Base-by-base conservation (phyloP, 1,140 invertebrate species). In the Drosophila arawakana region DNA sequence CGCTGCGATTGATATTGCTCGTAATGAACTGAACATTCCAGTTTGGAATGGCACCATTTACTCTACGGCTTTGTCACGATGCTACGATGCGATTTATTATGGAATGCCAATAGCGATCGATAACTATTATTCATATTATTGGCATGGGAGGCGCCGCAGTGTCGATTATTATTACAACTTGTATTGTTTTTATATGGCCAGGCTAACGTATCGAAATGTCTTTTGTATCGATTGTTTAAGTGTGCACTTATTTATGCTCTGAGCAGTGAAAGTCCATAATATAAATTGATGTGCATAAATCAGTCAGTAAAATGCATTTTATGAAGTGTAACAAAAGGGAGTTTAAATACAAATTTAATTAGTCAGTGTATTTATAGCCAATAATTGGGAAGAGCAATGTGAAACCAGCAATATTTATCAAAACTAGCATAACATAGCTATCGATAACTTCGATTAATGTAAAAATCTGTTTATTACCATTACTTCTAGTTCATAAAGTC, bases 1-100 rank as follows among this genome's bases (percentile, higher is more conserved):
- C 72, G 81, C 55, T 75, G 55, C 41, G 55, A 35, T 55, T 44
- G 59, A 54, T 57, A 39, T 59, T 46, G 49, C 60, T 77, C 47
- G 71, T 81, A 83, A 85, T 85, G 81, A 81, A 76, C 82, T 49
- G 68, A 73, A 79, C 83, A 86, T 86, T 86, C 76, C 82, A 86
- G 79, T 82, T 86, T 81, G 60, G 63, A 62, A 73, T 76, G 69
- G 73, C 73, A 71, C 68, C 73, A 60, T 71, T 72, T 76, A 35
- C 73, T 76, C 68, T 72, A 47, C 54, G 69, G 73, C 73, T 66
- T 52, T 76, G 73, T 76, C 73, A 76, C 73, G 73, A 76, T 74
- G 72, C 72, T 58, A 44, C 66, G 37, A 13, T 57, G 72, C 72
- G 66, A 74, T 74, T 74, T 74, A 74, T 74, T 70, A 63, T 74